Evolutionary conservation across 2,113 vertebrate species (phyloP), one percentile per base, ranked within the genome.

Genomic region (Probosciger aterrimus): DNA sequence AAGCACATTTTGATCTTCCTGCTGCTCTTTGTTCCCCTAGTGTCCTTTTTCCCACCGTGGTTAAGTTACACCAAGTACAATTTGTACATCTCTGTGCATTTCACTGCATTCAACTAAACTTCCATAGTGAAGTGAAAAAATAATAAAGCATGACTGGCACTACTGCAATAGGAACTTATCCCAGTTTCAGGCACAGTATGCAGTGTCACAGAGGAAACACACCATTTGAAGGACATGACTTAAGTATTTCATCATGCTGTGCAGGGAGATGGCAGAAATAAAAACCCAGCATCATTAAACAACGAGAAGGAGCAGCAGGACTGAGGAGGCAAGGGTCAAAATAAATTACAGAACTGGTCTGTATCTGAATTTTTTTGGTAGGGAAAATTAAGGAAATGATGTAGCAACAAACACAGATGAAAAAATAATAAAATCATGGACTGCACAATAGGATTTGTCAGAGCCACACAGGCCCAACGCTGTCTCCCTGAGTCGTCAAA

Each of bases 381-480:
- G 77, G 79, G 65, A 92, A 94, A 93, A 94, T 95, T 46, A 87
- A 92, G 91, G 96, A 92, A 96, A 93, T 88, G 25, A 93, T 88
- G 78, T 46, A 86, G 88, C 74, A 79, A 89, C 57, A 44, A 71
- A 81, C 47, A 76, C 28, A 93, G 92, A 87, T 80, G 83, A 86
- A 93, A 95, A 86, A 94, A 79, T 89, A 95, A 92, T 91, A 91
- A 76, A 89, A 95, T 93, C 83, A 91, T 0, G 7, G 70, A 8
- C 74, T 79, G 15, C 70, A 55, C 25, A 35, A 74, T 27, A 53
- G 28, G 81, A 82, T 93, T 86, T 91, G 67, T 85, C 81, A 87
- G 92, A 50, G 28, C 31, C 46, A 86, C 53, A 63, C 20, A 76
- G 87, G 90, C 76, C 30, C 49, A 59, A 35, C n/a, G 69, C 76